Percentiles rank a stretch among this genome's conserved stretches.
phyloP scores from a whole-genome alignment of 1,140 invertebrate genomes.

The Theocolax elegans region DNA sequence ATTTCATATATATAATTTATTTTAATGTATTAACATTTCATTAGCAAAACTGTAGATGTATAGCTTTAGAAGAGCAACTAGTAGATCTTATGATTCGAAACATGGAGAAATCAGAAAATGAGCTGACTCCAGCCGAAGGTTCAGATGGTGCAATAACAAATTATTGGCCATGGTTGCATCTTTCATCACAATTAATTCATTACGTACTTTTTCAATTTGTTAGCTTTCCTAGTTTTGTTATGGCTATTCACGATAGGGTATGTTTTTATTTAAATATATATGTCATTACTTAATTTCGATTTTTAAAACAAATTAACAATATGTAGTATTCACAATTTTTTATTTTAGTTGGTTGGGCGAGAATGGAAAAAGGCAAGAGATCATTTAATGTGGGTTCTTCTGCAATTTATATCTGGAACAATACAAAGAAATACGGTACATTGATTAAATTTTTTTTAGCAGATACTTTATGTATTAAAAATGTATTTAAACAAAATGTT shows the following conservation, averaged over 20 bases:
- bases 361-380: slow-evolving; percentile 90
- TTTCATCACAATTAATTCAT: slow-evolving; percentile 95
- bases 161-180: slow-evolving; percentile 90
- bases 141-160: slow-evolving; percentile 77
- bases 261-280: slow-evolving; percentile 23
- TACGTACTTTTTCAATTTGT: slow-evolving; percentile 96
- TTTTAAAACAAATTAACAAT: not conserved
- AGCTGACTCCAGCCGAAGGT: slow-evolving; percentile 68
- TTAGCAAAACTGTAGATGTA: slow-evolving; percentile 88
- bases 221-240: slow-evolving; percentile 91
- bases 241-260: slow-evolving; percentile 87
- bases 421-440: slow-evolving; percentile 92
- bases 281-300: slow-evolving; percentile 34
- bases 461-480: not conserved
- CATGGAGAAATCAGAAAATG: slow-evolving; percentile 89
- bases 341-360: slow-evolving; percentile 75
- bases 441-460: slow-evolving; percentile 28
- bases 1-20: not conserved
- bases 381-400: slow-evolving; percentile 95
- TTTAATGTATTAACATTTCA: not conserved
- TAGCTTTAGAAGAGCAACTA: slow-evolving; percentile 92
- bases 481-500: slow-evolving; percentile 30
- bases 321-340: slow-evolving; percentile 11
- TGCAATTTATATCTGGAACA: slow-evolving; percentile 96
- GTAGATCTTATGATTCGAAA: slow-evolving; percentile 91